phyloP scores from a whole-genome alignment of 2,888 invertebrate genomes.

The Synergus umbraculus region DNA sequence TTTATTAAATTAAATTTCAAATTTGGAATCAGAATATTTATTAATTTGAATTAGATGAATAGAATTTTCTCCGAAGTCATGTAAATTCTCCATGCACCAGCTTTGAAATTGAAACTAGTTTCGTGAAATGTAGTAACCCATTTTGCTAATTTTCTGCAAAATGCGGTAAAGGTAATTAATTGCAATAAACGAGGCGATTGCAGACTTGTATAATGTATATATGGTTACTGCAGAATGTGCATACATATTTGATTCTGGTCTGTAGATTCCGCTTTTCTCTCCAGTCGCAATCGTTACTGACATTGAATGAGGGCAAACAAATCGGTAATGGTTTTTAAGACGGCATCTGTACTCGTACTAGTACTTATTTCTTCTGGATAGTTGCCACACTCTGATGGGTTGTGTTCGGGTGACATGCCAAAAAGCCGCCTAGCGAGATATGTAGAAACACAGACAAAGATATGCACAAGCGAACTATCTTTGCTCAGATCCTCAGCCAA shows the following conservation, averaged over 20 bases:
- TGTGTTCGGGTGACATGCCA: constrained; percentile 27
- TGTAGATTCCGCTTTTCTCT: constrained; percentile 1
- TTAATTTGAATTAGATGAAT: neutral
- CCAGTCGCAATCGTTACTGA: neutral
- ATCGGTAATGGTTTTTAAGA: constrained; percentile 20
- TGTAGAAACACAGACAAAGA: neutral
- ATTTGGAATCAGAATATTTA: neutral
- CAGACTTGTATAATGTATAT: neutral
- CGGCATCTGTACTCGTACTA: constrained; percentile 7
- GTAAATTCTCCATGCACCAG: neutral
- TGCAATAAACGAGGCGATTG: neutral
- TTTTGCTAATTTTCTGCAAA: neutral
- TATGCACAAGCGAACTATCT: neutral
- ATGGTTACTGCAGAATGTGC: neutral
- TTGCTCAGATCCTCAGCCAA: neutral
- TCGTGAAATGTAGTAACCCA: neutral
- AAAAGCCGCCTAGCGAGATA: constrained; percentile 25
- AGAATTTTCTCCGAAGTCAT: neutral
- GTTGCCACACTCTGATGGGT: constrained; percentile 15
- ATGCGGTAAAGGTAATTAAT: neutral
- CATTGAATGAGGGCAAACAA: constrained; percentile 5
- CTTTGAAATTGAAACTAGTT: neutral
- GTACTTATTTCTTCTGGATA: constrained; percentile 30
- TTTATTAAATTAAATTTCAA: neutral
- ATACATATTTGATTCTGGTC: neutral